Evolutionary conservation across 1,140 invertebrate species (phyloP), one percentile per base, ranked within the genome.

Genomic region (Drosophila mauritiana): DNA sequence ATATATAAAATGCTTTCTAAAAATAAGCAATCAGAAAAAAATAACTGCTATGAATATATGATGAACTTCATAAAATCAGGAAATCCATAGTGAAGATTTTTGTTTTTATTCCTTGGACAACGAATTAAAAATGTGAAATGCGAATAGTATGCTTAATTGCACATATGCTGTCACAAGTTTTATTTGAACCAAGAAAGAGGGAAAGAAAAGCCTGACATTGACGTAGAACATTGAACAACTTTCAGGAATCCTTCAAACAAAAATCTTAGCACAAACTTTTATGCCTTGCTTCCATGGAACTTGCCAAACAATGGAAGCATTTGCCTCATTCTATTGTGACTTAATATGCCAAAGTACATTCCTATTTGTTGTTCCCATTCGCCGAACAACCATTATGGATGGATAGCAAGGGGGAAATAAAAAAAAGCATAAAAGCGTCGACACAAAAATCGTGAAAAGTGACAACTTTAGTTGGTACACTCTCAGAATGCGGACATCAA

Each of bases 371-470:
- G 15, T n/a, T 27, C n/a, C 22, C 22, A 37, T 42, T 72, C 10
- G 31, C 61, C 64, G 51, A 64, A 53, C 45, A 49, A 46, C 39
- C 48, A 83, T 83, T 83, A 83, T 78, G 56, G 46, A 10, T 46
- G 57, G 20, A 82, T 61, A 82, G 17, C 17, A 17, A n/a, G n/a
- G n/a, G n/a, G n/a, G n/a, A n/a, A 17, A 78, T 63, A 40, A 8
- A 49, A 52, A 55, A 57, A 64, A 43, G 42, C 36, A 68, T 45
- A 57, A 31, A 56, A 72, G 27, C 58, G 15, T 17, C 11, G 39
- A 43, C 25, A 31, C 48, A 72, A 46, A 64, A 82, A 78, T 78
- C 61, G 68, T 69, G 61, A 67, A 39, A 58, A 42, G 39, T 39
- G 58, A 61, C 58, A 58, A 55, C 31, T 58, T 36, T 40, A 62